Percentiles rank a stretch among this genome's conserved stretches.
These are phyloP conservation scores for Rhynchophorus ferrugineus DNA, from an alignment of 1,140 invertebrate genomes.

Conservation along the genomic window DNA sequence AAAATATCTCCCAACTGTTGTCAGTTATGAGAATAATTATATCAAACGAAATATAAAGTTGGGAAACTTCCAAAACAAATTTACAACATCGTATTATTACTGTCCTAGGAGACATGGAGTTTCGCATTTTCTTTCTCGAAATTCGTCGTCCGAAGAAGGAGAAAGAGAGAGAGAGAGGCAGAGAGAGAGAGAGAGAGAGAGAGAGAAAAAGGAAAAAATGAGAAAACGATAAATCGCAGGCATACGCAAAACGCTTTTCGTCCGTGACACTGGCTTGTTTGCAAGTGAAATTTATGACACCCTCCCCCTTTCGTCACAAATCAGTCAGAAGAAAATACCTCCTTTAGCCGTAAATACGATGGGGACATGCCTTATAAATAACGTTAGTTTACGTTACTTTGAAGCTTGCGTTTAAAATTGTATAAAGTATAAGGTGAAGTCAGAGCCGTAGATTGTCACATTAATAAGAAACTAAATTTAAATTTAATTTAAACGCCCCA, in stretches of 20 bases:
- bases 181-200: too few relatives aligned
- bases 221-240: conserved; percentile 11
- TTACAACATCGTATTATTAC: too few relatives aligned
- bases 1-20: too few relatives aligned
- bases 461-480: background rate
- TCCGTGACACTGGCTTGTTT: conserved; percentile 9
- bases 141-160: too few relatives aligned
- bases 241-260: conserved; percentile 13
- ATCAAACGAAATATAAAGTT: too few relatives aligned
- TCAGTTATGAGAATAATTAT: too few relatives aligned
- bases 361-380: conserved; percentile 14
- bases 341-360: conserved; percentile 15
- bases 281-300: conserved; percentile 10
- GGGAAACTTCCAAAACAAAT: too few relatives aligned
- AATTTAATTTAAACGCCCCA: too few relatives aligned
- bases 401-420: background rate
- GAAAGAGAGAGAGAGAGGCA: too few relatives aligned
- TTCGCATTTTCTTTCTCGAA: too few relatives aligned
- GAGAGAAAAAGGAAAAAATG: conserved; percentile 6
- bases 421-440: background rate
- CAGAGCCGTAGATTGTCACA: background rate
- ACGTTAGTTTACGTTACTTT: conserved; percentile 10
- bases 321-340: conserved; percentile 15
- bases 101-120: too few relatives aligned
- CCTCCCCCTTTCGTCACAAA: conserved; percentile 12